phyloP scores from a whole-genome alignment of 2,797 vertebrate genomes.

The Halcyon leucocephala region DNA sequence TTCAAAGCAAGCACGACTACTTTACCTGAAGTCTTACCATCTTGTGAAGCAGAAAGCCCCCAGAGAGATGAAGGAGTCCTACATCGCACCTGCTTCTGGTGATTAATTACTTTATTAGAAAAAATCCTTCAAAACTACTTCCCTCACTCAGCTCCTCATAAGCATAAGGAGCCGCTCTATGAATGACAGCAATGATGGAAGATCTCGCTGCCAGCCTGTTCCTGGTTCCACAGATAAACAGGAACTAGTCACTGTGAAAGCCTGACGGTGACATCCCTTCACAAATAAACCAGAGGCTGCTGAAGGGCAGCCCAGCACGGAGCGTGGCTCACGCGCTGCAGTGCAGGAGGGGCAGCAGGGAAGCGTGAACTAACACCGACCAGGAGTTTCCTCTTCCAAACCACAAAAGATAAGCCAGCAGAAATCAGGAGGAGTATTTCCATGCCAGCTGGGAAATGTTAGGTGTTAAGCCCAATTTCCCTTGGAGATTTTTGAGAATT shows the following conservation, averaged over 20 bases:
- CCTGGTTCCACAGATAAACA: background rate
- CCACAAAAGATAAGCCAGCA: background rate
- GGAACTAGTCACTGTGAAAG: background rate
- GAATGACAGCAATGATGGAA: background rate
- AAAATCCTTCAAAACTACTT: background rate
- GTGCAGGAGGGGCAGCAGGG: fast-evolving
- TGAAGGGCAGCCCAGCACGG: background rate
- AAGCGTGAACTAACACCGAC: background rate
- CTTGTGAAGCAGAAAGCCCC: background rate
- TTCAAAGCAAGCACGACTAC: background rate
- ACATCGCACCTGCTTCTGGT: fast-evolving
- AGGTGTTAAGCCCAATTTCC: background rate
- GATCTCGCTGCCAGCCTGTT: background rate
- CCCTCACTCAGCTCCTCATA: background rate
- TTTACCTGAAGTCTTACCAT: background rate
- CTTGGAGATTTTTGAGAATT: background rate
- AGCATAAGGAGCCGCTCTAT: background rate
- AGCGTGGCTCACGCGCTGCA: fast-evolving
- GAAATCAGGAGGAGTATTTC: background rate
- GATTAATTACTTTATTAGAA: background rate
- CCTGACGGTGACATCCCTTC: background rate
- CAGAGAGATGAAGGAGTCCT: background rate
- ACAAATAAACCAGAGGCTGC: background rate
- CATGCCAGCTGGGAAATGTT: background rate
- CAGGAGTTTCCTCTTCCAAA: background rate